These are phyloP conservation scores for Saguinus midas DNA, from an alignment of 2,113 vertebrate species.

Conservation along the genomic window DNA sequence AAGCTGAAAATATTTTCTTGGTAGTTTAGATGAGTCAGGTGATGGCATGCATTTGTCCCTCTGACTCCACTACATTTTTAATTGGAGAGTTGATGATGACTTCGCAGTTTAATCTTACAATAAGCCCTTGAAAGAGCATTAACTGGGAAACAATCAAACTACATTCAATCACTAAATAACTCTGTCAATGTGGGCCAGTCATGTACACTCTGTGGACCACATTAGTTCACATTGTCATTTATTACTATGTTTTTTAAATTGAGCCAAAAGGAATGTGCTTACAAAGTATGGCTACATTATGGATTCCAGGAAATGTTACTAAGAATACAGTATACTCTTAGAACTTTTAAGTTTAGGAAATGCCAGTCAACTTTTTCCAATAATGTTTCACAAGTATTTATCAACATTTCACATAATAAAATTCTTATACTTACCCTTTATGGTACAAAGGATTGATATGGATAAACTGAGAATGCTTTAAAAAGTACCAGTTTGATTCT, in stretches of 20 bases:
- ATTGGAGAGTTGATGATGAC: not conserved
- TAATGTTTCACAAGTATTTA: not conserved
- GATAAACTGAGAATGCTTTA: not conserved
- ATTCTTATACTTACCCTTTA: not conserved
- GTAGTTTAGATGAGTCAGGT: not conserved
- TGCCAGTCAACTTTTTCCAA: not conserved
- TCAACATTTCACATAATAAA: not conserved
- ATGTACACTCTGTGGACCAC: not conserved
- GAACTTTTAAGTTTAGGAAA: not conserved
- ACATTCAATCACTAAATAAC: not conserved
- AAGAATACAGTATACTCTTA: not conserved
- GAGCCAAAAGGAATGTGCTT: not conserved
- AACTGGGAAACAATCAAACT: not conserved
- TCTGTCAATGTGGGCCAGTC: rapidly evolving
- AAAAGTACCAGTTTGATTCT: not conserved
- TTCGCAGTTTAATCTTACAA: not conserved
- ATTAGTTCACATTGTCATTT: not conserved
- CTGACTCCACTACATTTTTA: not conserved
- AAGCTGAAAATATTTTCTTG: not conserved
- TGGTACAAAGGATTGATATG: not conserved
- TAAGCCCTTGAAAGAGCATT: not conserved
- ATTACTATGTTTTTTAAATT: not conserved
- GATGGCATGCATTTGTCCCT: not conserved
- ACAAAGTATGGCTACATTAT: not conserved
- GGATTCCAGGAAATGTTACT: not conserved